Evolutionary conservation across 2,113 vertebrate genomes (phyloP).

Genomic region (Porphyrio hochstetteri): DNA sequence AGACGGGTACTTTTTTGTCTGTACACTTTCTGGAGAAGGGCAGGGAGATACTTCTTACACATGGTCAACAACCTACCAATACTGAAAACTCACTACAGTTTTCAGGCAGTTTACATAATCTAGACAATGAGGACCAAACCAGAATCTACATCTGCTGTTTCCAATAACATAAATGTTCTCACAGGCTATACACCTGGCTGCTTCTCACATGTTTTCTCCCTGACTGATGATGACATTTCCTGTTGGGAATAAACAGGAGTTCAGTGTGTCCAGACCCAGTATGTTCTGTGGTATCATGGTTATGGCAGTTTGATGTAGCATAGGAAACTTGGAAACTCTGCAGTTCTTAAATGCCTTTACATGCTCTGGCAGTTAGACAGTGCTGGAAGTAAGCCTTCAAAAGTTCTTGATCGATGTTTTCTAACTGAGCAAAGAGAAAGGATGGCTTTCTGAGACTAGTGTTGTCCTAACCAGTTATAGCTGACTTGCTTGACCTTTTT

Average conservation of each 20-base stretch:
- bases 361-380: neutral
- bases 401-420: neutral
- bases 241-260: neutral
- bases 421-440: neutral
- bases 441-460: neutral
- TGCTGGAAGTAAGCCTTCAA: neutral
- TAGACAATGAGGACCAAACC: neutral
- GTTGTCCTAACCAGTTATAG: neutral
- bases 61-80: neutral
- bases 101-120: neutral
- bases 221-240: neutral
- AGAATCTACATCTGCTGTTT: neutral
- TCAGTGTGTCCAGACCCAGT: neutral
- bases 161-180: neutral
- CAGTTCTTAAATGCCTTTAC: neutral
- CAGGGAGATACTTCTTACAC: neutral
- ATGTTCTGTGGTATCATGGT: neutral
- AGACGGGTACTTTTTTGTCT: neutral
- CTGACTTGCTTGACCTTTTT: neutral
- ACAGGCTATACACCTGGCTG: neutral
- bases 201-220: neutral
- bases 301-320: neutral
- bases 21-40: neutral
- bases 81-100: neutral
- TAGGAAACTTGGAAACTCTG: neutral